Conservation (phyloP, 2,113 vertebrate genomes). For the Ailuropoda melanoleuca region DNA sequence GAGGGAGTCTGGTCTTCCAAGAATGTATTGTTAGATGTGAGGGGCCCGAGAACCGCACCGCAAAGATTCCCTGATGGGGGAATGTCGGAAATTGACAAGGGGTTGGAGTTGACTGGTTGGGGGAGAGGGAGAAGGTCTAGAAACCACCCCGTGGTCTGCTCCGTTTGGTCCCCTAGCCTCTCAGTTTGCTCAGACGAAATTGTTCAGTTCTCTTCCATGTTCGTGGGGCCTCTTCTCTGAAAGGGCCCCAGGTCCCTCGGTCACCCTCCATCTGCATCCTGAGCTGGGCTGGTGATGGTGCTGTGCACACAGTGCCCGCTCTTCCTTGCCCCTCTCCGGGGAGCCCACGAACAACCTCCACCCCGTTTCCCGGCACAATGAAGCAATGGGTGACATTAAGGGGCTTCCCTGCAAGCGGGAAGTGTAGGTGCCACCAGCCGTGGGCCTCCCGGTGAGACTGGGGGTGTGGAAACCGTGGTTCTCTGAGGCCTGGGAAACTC, state of each 20-base stretch:
- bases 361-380: not conserved
- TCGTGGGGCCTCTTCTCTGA: not conserved
- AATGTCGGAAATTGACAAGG: not conserved
- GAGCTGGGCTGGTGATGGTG: not conserved
- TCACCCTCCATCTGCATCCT: not conserved
- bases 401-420: not conserved
- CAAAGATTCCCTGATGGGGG: not conserved
- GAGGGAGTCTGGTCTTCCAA: not conserved
- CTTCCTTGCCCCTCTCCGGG: not conserved
- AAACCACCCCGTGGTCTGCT: fast-evolving
- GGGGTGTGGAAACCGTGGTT: fast-evolving
- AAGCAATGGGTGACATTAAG: fast-evolving
- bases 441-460: fast-evolving
- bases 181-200: not conserved
- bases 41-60: not conserved
- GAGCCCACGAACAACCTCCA: not conserved
- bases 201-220: not conserved
- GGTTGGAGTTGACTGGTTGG: not conserved
- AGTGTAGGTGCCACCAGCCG: not conserved
- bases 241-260: not conserved
- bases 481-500: not conserved
- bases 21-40: not conserved
- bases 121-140: not conserved
- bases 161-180: not conserved
- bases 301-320: not conserved